Base-by-base conservation (phyloP, 2,113 vertebrate species). In the Physeter macrocephalus region DNA sequence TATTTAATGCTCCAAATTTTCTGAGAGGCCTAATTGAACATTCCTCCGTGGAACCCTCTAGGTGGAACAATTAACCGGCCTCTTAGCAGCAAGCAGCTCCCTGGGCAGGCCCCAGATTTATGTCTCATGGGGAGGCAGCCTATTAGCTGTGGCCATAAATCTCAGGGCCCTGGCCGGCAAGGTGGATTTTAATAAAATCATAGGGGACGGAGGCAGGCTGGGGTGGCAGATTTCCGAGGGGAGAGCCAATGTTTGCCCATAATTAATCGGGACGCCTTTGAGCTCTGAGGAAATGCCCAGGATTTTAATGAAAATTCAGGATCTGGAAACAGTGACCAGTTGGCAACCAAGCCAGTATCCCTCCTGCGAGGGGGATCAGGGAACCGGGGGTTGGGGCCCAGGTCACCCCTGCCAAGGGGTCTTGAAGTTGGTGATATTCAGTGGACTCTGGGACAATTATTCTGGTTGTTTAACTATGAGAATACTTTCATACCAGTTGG, bases 101-200 rank as follows among this genome's bases (percentile, higher is more conserved):
- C 98, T 93, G 97, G 98, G 98, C 96, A 97, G 97, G 90, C 93
- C 89, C 92, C 97, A 97, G 98, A 98, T 98, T 99, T 98, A 99
- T 98, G 98, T 98, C 98, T 98, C 98, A 88, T 96, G 97, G 98
- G 98, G 98, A 98, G 98, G 98, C 97, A 98, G 98, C 98, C 98
- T 98, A 98, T 99, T 99, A 98, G 98, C 98, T 98, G 97, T 92
- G 97, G 95, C 97, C 97, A 97, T 98, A 99, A 99, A 98, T 99
- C 98, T 98, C 96, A 29, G 95, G 96, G 97, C 97, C 96, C 98
- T 96, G 96, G 97, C 97, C 98, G 98, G 98, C 98, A 98, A 98
- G 98, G 98, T 98, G 97, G 98, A 98, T 98, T 99, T 99, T 98
- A 99, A 99, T 99, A 98, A 99, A 98, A 98, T 98, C 98, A 98